Percentiles rank a stretch among this genome's conserved stretches.
Evolutionary conservation across 1,140 invertebrate genomes (phyloP).

Genomic region (Oedothorax gibbosus): DNA sequence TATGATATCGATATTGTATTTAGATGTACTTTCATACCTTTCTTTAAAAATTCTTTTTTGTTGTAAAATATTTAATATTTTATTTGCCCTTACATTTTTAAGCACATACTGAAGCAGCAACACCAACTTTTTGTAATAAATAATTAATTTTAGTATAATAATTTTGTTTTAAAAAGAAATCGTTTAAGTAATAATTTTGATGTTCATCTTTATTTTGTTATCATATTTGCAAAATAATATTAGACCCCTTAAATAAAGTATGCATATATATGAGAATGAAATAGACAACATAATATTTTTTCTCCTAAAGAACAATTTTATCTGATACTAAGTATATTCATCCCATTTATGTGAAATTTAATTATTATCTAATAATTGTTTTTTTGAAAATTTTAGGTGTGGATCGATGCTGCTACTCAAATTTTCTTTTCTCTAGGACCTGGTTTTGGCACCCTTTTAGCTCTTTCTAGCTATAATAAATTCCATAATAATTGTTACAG

Average conservation of each 20-base stretch:
- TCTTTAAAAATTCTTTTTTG: neutral
- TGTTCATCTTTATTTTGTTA: too few species aligned
- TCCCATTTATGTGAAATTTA: neutral
- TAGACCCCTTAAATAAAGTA: too few species aligned
- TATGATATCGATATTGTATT: neutral
- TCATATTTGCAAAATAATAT: too few species aligned
- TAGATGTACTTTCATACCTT: neutral
- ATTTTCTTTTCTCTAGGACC: conserved; percentile 74
- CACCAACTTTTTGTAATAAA: neutral
- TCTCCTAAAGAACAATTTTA: too few species aligned
- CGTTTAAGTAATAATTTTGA: too few species aligned
- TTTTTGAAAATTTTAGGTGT: conserved; percentile 68
- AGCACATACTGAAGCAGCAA: neutral
- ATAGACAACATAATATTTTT: too few species aligned
- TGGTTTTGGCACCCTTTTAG: conserved; percentile 74
- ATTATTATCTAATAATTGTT: neutral
- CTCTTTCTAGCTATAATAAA: conserved; percentile 74
- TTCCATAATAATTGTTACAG: conserved; percentile 78
- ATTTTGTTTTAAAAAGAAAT: too few species aligned
- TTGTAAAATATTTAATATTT: neutral
- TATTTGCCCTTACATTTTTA: neutral
- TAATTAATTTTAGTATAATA: neutral
- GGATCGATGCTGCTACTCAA: conserved; percentile 75
- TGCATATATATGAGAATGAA: too few species aligned
- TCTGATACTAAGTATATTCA: neutral